Evolutionary conservation across 2,113 vertebrate genomes (phyloP).

Genomic region (Rafetus swinhoei): DNA sequence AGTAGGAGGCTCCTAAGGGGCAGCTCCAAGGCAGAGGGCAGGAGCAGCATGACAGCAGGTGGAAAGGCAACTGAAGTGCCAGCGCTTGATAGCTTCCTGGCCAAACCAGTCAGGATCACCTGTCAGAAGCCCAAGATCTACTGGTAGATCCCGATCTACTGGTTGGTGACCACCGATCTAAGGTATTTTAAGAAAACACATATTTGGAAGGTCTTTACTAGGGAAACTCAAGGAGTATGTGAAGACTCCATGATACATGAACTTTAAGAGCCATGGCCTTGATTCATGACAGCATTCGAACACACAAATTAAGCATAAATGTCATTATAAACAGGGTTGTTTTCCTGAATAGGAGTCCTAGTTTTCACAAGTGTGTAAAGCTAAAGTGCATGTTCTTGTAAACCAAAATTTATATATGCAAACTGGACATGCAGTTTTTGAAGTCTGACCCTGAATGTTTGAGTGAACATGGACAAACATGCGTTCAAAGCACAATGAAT

Average conservation of each 20-base stretch:
- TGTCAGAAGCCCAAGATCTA: no score
- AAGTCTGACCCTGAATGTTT: not conserved
- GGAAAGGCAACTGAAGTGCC: no score
- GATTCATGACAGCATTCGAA: not conserved
- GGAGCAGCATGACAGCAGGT: no score
- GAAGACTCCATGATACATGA: not conserved
- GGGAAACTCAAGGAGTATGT: not conserved
- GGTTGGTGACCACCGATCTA: no score
- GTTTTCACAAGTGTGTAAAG: not conserved
- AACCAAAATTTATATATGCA: not conserved
- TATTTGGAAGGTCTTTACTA: not conserved
- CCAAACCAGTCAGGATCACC: no score
- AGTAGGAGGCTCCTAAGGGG: no score
- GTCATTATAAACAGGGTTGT: not conserved
- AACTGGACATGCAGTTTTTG: constrained; percentile 22
- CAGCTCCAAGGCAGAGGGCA: no score
- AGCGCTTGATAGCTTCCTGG: no score
- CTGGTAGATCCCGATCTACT: no score
- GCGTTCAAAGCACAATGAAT: constrained; percentile 22
- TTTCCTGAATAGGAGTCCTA: not conserved
- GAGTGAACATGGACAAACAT: constrained; percentile 22
- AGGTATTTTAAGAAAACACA: not conserved
- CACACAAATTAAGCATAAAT: not conserved
- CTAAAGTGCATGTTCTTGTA: not conserved
- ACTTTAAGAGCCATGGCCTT: not conserved